Conservation (phyloP, 2,113 vertebrate species). For the Platysternon megacephalum region DNA sequence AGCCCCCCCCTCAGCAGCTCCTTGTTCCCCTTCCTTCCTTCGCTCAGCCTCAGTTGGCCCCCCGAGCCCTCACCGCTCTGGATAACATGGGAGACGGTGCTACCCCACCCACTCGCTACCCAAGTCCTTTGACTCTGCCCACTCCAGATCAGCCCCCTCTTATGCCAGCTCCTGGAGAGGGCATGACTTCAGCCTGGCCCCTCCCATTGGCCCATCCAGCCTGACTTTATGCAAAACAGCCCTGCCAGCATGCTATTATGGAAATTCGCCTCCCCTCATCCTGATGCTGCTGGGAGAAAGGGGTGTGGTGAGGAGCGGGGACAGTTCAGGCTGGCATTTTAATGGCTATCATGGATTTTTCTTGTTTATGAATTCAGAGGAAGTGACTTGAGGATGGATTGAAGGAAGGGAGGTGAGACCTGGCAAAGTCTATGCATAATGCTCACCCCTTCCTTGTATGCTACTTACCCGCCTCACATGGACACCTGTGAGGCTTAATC, state of each 20-base stretch:
- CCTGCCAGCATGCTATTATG: background rate
- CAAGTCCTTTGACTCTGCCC: background rate
- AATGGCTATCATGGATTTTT: accelerated
- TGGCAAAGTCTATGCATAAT: background rate
- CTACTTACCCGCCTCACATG: no score
- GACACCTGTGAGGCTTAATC: no score
- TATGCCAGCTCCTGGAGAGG: background rate
- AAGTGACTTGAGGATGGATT: accelerated
- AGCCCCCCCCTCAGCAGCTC: accelerated
- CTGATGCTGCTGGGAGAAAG: accelerated
- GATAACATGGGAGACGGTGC: background rate
- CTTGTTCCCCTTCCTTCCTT: background rate
- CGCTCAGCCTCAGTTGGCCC: background rate
- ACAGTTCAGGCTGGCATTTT: background rate
- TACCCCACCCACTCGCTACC: no score
- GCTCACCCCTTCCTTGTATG: accelerated
- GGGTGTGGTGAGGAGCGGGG: accelerated
- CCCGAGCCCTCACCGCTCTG: background rate
- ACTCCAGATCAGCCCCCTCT: background rate
- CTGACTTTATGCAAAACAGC: background rate
- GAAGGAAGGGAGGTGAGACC: background rate
- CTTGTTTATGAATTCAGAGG: background rate
- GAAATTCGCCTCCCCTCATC: accelerated
- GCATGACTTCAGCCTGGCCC: background rate
- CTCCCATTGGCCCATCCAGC: background rate